Evolutionary conservation across 30 jellyfish, hydroid and myxozoan genomes (phyloP).

Genomic region (Rhopilema esculentum): DNA sequence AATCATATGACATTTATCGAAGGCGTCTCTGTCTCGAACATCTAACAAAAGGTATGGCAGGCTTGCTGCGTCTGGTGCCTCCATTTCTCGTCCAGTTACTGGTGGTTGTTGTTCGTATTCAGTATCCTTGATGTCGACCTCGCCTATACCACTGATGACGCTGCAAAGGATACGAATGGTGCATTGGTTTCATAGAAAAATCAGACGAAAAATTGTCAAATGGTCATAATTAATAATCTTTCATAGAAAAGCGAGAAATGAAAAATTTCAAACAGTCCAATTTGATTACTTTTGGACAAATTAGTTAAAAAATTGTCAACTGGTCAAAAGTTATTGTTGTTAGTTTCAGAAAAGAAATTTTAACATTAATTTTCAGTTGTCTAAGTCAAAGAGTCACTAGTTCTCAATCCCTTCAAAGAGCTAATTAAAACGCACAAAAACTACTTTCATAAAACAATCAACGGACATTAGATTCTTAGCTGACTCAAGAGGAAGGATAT

Average conservation of each 20-base stretch:
- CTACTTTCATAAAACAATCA: background rate
- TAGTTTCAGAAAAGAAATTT: too few relatives aligned
- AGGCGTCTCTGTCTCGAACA: slow-evolving; percentile 94
- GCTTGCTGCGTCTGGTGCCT: slow-evolving; percentile 88
- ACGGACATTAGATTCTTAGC: background rate
- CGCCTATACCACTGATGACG: slow-evolving; percentile 96
- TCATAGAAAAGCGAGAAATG: too few relatives aligned
- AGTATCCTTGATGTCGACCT: slow-evolving; percentile 75
- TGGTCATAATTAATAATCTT: too few relatives aligned
- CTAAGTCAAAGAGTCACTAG: too few relatives aligned
- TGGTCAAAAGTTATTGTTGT: background rate
- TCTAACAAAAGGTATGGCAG: slow-evolving; percentile 93
- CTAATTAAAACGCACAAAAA: background rate
- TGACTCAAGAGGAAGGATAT: background rate
- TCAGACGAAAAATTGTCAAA: background rate
- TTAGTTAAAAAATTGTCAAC: too few relatives aligned
- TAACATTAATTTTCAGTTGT: too few relatives aligned
- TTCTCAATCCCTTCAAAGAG: background rate
- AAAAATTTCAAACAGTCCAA: too few relatives aligned
- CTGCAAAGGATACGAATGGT: slow-evolving; percentile 26
- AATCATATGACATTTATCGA: slow-evolving; percentile 89
- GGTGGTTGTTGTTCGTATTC: slow-evolving; percentile 26
- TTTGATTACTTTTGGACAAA: background rate
- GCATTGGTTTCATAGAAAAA: background rate
- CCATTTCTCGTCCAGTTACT: slow-evolving; percentile 23